Base-by-base conservation (phyloP, 2,888 invertebrate genomes). In the Synergus itoensis region DNA sequence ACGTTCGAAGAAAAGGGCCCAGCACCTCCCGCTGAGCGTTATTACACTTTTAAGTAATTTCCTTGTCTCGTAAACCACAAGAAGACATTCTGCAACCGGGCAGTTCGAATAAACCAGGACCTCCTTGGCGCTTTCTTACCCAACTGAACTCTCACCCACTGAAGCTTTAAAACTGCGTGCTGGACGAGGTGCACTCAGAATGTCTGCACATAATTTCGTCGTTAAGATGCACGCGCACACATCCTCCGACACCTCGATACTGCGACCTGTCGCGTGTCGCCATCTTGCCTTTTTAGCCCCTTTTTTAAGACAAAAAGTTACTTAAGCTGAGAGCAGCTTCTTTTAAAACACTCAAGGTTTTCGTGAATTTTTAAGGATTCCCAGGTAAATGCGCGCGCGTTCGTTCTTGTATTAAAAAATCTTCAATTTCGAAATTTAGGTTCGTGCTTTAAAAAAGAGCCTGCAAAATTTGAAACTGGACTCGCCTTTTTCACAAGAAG, bases 1-100 rank as follows among this genome's bases (percentile, higher is more conserved):
- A 80, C 12, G 48, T 69, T 69, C 69, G 45, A 48, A 83, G 84
- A 83, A 82, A 79, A 79, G 84, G 80, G 62, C 81, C 79, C 80
- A 77, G 80, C 79, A 82, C 85, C 87, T 83, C 86, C 87, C 86
- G 87, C 84, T 65, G 88, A 81, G 89, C 86, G 85, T 89, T 90
- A 90, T 89, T 90, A 90, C 88, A 87, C 87, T 89, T 90, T 90
- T 87, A 90, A 89, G 90, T 89, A 90, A 90, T 90, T 90, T 89
- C 88, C 88, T 85, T 90, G 90, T 89, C 90, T 90, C 90, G 86
- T 89, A 90, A 90, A 90, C 84, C 86, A 87, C 81, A 82, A 80
- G 84, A 87, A 87, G 87, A 88, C 86, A 83, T 81, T 84, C 84
- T 76, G 81, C 76, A 81, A 76, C 79, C 80, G 80, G 79, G 60